Conservation (phyloP, 2,797 vertebrate genomes). For the Crypturellus tataupa region DNA sequence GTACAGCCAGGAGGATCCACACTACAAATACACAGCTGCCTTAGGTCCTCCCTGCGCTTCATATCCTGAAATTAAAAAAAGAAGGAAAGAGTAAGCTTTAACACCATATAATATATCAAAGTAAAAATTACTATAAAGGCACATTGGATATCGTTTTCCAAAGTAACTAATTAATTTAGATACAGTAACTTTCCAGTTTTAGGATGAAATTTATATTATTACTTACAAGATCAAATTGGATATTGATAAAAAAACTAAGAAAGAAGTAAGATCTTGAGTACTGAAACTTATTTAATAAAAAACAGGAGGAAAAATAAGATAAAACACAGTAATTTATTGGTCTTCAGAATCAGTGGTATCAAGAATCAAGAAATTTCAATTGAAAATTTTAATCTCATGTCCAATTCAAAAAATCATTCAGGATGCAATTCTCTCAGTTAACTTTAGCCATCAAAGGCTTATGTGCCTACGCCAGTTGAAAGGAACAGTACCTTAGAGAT, state of each 20-base stretch:
- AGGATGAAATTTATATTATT: not conserved
- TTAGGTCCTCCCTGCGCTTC: conserved; percentile 88
- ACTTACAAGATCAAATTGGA: not conserved
- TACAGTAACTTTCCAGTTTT: not conserved
- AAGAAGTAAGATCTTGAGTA: not conserved
- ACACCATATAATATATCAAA: not conserved
- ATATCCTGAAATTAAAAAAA: conserved; percentile 84
- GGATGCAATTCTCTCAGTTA: not conserved
- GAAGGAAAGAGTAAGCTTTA: not conserved
- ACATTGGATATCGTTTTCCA: not conserved
- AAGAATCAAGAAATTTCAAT: not conserved
- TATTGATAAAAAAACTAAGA: not conserved
- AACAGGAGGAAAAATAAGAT: not conserved
- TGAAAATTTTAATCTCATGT: not conserved
- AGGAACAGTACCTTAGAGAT: not conserved
- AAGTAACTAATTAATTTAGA: not conserved
- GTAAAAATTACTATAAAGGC: not conserved
- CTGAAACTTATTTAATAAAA: not conserved
- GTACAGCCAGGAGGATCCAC: conserved; percentile 98
- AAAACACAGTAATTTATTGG: not conserved
- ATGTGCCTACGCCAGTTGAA: not conserved
- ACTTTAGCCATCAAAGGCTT: not conserved
- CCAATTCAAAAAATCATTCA: not conserved
- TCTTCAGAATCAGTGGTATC: not conserved
- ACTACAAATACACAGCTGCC: conserved; percentile 91